These are phyloP conservation scores for Diachasma alloeum DNA, from an alignment of 1,140 invertebrate species.

Conservation along the genomic window DNA sequence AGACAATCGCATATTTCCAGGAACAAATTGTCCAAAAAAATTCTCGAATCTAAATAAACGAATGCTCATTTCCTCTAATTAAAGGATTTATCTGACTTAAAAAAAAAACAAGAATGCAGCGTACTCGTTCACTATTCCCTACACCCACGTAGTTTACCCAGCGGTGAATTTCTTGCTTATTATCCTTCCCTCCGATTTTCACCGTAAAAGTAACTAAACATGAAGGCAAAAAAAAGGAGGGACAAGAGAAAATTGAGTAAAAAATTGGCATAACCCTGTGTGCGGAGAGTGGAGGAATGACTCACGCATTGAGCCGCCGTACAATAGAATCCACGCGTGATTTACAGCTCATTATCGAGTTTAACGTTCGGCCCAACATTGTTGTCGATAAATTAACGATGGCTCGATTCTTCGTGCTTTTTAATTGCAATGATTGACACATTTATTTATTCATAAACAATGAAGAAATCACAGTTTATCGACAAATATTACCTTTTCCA, in stretches of 20 bases:
- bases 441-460: too few relatives aligned
- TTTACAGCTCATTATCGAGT: slow-evolving; percentile 65
- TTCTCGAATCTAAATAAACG: neutral
- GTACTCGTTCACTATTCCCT: slow-evolving; percentile 6
- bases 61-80: neutral
- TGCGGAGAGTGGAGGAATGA: neutral
- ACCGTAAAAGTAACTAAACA: slow-evolving; percentile 35
- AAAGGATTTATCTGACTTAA: neutral
- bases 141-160: slow-evolving; percentile 34
- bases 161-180: slow-evolving; percentile 61
- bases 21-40: neutral
- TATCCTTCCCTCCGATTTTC: slow-evolving; percentile 61
- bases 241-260: slow-evolving; percentile 34
- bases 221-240: slow-evolving; percentile 34
- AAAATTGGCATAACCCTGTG: slow-evolving; percentile 33
- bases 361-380: slow-evolving; percentile 48
- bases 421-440: too few relatives aligned
- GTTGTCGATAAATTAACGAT: slow-evolving; percentile 32
- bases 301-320: slow-evolving; percentile 37
- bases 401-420: neutral
- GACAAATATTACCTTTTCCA: neutral
- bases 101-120: neutral
- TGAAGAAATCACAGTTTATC: too few relatives aligned
- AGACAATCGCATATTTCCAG: neutral
- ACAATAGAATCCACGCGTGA: slow-evolving; percentile 45